Evolutionary conservation across 2,113 vertebrate species (phyloP).

Genomic region (Vimba vimba): DNA sequence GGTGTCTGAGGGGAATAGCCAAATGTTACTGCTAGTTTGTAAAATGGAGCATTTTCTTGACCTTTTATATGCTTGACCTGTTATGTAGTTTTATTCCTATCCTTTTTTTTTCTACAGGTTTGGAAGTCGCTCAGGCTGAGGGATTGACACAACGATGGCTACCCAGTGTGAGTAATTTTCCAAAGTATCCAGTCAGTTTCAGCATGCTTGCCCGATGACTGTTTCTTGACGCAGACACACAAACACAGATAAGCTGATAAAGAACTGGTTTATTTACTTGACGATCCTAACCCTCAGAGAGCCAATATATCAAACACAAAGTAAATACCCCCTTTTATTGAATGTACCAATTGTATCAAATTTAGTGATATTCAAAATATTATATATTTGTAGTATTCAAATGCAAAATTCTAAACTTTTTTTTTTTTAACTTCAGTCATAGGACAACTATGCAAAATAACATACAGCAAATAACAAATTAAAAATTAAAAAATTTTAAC

Average conservation of each 20-base stretch:
- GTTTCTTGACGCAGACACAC: not conserved
- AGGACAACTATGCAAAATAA: no score
- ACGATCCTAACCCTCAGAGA: not conserved
- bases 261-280: slow-evolving; percentile 1
- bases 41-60: not conserved
- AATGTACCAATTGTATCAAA: no score
- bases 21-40: slow-evolving; percentile 35
- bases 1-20: slow-evolving; percentile 45
- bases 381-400: no score
- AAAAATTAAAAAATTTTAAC: no score
- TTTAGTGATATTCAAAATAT: no score
- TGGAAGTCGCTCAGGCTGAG: slow-evolving; percentile 78
- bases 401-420: no score
- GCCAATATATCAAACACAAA: not conserved
- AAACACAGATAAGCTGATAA: not conserved
- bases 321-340: not conserved
- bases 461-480: no score
- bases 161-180: slow-evolving; percentile 86
- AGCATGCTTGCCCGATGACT: not conserved
- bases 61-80: not conserved
- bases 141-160: slow-evolving; percentile 88
- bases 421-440: no score
- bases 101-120: slow-evolving; percentile 61
- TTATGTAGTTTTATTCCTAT: not conserved
- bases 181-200: not conserved